A percentile compares a stretch with the other conserved stretches of the same genome.
These are phyloP conservation scores for Epinephelus lanceolatus DNA, from an alignment of 2,113 vertebrate genomes.

Conservation along the genomic window DNA sequence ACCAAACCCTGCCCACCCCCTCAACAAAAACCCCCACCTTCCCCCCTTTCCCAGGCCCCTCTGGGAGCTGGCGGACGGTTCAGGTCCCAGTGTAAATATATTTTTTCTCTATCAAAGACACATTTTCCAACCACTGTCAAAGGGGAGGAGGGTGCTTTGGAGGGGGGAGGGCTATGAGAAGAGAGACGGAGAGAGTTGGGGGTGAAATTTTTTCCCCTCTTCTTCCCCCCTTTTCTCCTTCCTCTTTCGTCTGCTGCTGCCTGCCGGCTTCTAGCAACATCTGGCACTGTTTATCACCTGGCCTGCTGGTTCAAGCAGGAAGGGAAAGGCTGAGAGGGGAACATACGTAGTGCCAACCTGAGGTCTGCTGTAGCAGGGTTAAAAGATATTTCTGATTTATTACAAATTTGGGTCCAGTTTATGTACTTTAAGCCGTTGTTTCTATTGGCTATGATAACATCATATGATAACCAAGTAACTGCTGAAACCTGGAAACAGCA, in stretches of 20 bases:
- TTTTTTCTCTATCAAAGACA: conserved; percentile 80
- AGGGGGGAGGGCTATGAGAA: conserved; percentile 10
- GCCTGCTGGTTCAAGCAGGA: conserved; percentile 63
- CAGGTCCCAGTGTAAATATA: conserved; percentile 69
- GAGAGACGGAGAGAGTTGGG: conserved; percentile 31
- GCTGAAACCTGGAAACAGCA: neutral
- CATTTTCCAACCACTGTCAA: conserved; percentile 80
- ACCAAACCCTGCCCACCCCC: neutral
- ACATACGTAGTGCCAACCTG: conserved; percentile 57
- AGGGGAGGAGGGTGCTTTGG: conserved; percentile 30
- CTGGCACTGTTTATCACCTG: conserved; percentile 84
- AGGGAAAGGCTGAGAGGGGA: conserved; percentile 52
- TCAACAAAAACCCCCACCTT: conserved; percentile 2
- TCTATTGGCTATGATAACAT: neutral
- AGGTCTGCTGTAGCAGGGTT: conserved; percentile 28
- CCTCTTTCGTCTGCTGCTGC: conserved; percentile 29
- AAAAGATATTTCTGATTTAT: conserved; percentile 8
- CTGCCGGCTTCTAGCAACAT: conserved; percentile 67
- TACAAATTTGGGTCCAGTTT: neutral
- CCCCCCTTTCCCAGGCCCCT: conserved; percentile 37
- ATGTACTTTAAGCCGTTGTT: neutral
- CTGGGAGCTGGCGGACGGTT: conserved; percentile 53
- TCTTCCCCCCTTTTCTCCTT: neutral
- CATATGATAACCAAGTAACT: neutral
- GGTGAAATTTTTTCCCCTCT: conserved; percentile 36